These are phyloP conservation scores for Blastomussa wellsi DNA, from an alignment of 92 coral and sea anemone species.

Conservation along the genomic window DNA sequence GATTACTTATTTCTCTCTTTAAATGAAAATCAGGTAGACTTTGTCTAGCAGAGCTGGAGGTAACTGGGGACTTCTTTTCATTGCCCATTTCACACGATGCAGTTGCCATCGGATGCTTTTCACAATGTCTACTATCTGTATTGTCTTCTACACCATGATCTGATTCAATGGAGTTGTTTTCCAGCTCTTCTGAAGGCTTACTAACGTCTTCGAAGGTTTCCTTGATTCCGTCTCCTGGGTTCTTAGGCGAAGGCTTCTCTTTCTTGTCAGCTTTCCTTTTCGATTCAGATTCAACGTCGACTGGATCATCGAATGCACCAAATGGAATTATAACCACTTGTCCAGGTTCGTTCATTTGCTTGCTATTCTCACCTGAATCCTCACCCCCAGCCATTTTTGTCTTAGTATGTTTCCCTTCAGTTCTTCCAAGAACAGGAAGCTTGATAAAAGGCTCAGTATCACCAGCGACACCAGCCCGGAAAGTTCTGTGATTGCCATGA, in stretches of 20 bases:
- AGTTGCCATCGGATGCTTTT: neutral
- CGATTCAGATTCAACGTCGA: constrained; percentile 29
- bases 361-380: neutral
- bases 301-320: constrained; percentile 88
- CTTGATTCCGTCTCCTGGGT: neutral
- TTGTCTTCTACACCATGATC: neutral
- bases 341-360: constrained; percentile 27
- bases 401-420: neutral
- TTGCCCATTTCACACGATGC: neutral
- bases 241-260: neutral
- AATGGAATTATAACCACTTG: constrained; percentile 81
- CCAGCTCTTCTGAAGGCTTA: neutral
- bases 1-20: constrained; percentile 75
- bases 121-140: neutral
- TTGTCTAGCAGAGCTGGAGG: neutral
- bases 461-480: neutral
- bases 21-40: constrained; percentile 26
- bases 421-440: constrained; percentile 29
- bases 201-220: neutral
- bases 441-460: constrained; percentile 19
- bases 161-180: neutral
- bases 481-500: constrained; percentile 5
- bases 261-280: constrained; percentile 12
- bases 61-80: neutral
- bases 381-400: neutral